phyloP scores from a whole-genome alignment of 64 coral and sea anemone species.

The Platygyra sinensis region DNA sequence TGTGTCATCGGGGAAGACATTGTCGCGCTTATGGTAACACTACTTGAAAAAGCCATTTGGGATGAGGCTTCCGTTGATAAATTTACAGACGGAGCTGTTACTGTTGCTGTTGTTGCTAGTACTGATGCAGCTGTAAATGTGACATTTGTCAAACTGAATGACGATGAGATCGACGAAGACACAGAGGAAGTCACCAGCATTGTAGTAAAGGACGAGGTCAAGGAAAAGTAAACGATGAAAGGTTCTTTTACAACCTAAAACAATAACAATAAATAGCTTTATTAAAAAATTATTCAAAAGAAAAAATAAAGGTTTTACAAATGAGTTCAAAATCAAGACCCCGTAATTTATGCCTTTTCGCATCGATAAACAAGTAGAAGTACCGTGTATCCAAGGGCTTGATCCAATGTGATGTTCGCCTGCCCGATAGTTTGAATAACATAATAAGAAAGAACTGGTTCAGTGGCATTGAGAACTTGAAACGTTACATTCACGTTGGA shows the following conservation, averaged over 20 bases:
- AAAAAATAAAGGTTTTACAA: no score
- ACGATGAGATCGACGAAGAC: not conserved
- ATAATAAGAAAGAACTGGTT: not conserved
- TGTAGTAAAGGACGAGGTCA: not conserved
- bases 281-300: no score
- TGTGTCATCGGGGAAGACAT: no score
- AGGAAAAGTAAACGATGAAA: not conserved
- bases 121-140: not conserved
- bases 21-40: not conserved
- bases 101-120: not conserved
- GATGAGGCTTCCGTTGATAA: not conserved
- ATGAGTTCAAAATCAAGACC: no score
- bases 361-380: not conserved
- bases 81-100: not conserved
- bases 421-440: not conserved
- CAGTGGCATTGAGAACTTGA: not conserved
- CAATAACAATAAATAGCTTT: not conserved
- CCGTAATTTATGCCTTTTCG: no score
- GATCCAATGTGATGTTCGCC: not conserved
- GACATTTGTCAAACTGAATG: not conserved
- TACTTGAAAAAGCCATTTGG: not conserved
- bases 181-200: not conserved
- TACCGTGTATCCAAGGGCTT: not conserved
- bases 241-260: not conserved
- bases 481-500: conserved; percentile 2